Evolutionary conservation across 2,888 invertebrate genomes (phyloP).

Genomic region (Laothoe populi): DNA sequence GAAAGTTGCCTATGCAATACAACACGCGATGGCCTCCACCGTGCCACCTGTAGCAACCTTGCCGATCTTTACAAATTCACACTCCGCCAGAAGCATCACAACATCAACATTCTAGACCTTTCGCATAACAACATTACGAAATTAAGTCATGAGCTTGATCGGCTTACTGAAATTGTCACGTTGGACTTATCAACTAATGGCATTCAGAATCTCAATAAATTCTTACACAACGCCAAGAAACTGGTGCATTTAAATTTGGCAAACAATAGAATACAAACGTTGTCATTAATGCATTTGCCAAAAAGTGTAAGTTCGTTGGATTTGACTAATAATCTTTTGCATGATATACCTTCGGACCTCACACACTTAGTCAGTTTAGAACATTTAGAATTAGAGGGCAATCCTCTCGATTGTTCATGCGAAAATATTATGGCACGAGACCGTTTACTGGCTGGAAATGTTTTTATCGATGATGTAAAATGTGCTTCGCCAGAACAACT

Average conservation of each 20-base stretch:
- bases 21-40: constrained; percentile 88
- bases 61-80: constrained; percentile 90
- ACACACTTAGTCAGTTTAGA: constrained; percentile 82
- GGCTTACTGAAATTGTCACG: constrained; percentile 85
- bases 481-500: constrained; percentile 83
- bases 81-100: constrained; percentile 78
- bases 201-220: constrained; percentile 83
- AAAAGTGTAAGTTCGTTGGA: constrained; percentile 86
- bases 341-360: constrained; percentile 85
- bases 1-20: constrained; percentile 83
- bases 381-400: constrained; percentile 87
- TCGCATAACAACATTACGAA: constrained; percentile 86
- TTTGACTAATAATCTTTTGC: constrained; percentile 86
- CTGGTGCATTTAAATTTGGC: constrained; percentile 85
- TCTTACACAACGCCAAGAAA: constrained; percentile 84
- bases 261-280: constrained; percentile 84
- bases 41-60: constrained; percentile 87
- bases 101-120: constrained; percentile 85
- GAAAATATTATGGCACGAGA: constrained; percentile 87
- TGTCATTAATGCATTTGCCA: constrained; percentile 83
- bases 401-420: constrained; percentile 89
- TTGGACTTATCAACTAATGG: constrained; percentile 87
- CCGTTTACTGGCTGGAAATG: constrained; percentile 80
- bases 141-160: constrained; percentile 82
- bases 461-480: constrained; percentile 82